Percentiles rank a stretch among this genome's conserved stretches.
Evolutionary conservation across 2,113 vertebrate genomes (phyloP).

Genomic region (Vulpes vulpes): DNA sequence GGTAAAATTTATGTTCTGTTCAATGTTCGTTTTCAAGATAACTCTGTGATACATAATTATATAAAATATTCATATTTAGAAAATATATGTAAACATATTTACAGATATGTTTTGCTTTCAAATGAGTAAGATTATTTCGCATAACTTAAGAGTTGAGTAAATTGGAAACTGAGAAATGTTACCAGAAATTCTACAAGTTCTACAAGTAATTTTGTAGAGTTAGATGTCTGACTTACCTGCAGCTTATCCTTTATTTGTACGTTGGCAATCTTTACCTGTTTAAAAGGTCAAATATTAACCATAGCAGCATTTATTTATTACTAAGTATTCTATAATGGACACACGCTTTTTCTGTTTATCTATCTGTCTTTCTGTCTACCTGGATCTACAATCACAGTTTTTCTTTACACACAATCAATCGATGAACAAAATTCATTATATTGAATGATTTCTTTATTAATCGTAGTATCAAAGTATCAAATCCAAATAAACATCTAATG

Average conservation of each 20-base stretch:
- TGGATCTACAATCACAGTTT: neutral
- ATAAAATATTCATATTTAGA: neutral
- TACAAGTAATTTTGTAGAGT: neutral
- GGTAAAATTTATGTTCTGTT: neutral
- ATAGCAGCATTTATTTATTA: neutral
- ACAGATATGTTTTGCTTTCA: neutral
- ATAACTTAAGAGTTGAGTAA: neutral
- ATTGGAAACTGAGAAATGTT: neutral
- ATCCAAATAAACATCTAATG: neutral
- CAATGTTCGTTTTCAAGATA: neutral
- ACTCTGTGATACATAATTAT: neutral
- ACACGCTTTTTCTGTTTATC: neutral
- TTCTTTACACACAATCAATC: neutral
- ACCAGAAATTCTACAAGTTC: neutral
- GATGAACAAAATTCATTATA: neutral
- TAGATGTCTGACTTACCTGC: neutral
- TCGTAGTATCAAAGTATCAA: neutral
- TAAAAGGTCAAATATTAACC: neutral
- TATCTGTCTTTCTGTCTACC: neutral
- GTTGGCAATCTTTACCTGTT: neutral
- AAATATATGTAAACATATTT: neutral
- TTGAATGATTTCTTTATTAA: slow-evolving; percentile 6
- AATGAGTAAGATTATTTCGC: neutral
- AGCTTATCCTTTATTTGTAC: neutral
- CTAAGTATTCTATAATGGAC: neutral